Base-by-base conservation (phyloP, 2,113 vertebrate species). In the Rallus limicola region DNA sequence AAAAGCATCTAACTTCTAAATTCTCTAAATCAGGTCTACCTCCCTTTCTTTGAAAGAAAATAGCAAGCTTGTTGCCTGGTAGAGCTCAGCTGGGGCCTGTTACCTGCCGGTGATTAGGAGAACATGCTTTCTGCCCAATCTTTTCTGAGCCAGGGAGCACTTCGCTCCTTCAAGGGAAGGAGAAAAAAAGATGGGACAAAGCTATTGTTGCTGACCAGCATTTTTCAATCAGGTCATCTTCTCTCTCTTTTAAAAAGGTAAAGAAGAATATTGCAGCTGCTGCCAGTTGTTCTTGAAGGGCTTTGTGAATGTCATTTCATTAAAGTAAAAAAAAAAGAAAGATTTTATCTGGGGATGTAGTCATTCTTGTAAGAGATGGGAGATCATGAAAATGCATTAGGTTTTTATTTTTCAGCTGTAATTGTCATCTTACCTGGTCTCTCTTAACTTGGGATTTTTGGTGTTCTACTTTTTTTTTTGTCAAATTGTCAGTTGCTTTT, bases 151-250 rank as follows among this genome's bases (percentile, higher is more conserved):
- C 94, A 94, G 95, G 80, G 46, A 96, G 33, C 28, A 72, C 55
- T 87, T 95, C 58, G 53, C 53, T 92, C 56, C 65, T 79, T 58
- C 86, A 55, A 20, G 18, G 48, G 21, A 23, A 23, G 48, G 11
- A 48, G 36, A 48, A 48, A 48, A 48, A 10, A 8, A 62, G 46
- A 89, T 84, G 56, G 72, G 77, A 96, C 80, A 92, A 91, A 97
- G 75, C 70, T 77, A 87, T 86, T 91, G 71, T 62, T 97, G 60
- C 59, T 97, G 82, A 96, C 62, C 76, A 93, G 55, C 63, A 75
- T 92, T 97, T 95, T 83, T 96, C 86, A 88, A 65, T 92, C 76
- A 81, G 94, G 78, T 97, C 92, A 93, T 72, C 92, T 91, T 92
- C 89, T 88, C 80, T 46, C 34, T 86, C 21, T 81, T 94, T 87